Base-by-base conservation (phyloP, 1,140 invertebrate genomes). In the Drosophila sulfurigaster region DNA sequence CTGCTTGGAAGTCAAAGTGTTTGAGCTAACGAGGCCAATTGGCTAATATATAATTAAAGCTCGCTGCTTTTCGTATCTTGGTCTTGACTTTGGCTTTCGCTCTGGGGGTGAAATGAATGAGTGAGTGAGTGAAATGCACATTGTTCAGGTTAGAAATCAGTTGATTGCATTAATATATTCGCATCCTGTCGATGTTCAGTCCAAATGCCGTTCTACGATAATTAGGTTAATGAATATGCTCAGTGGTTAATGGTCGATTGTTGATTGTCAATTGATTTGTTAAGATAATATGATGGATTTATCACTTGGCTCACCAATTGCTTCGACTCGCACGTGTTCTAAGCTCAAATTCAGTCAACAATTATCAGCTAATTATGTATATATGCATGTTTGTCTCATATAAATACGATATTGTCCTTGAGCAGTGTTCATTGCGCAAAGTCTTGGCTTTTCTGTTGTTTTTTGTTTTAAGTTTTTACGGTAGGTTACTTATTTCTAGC, bases 21-120 rank as follows among this genome's bases (percentile, higher is more conserved):
- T 76, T 63, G 64, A 71, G 43, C 73, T 60, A 82, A 73, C 60
- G 49, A 43, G 78, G 66, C 64, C 79, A 69, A 77, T 83, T 69
- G 73, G 68, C 68, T 70, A 73, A 83, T 83, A 66, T 74, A 82
- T 82, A 82, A 83, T 83, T 83, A 73, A 83, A 52, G 73, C 48
- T 60, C 63, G 60, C 62, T 67, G 68, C 51, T 56, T 43, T 64
- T 43, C 15, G 49, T 16, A 32, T 32, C 67, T 51, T 51, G 43
- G 25, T 8, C 45, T 60, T 48, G 38, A n/a, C 15, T 52, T 15
- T 16, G 15, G 45, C 48, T 48, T 11, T 8, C 11, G 15, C 32
- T 25, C 54, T 30, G 3, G 52, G 48, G 43, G 20, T 68, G 28
- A 25, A 25, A 3, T 25, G 58, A 20, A 11, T 49, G 38, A 48